Percentiles rank a stretch among this genome's conserved stretches.
phyloP scores from a whole-genome alignment of 23 tunicate genomes.

The Diplosoma virens region DNA sequence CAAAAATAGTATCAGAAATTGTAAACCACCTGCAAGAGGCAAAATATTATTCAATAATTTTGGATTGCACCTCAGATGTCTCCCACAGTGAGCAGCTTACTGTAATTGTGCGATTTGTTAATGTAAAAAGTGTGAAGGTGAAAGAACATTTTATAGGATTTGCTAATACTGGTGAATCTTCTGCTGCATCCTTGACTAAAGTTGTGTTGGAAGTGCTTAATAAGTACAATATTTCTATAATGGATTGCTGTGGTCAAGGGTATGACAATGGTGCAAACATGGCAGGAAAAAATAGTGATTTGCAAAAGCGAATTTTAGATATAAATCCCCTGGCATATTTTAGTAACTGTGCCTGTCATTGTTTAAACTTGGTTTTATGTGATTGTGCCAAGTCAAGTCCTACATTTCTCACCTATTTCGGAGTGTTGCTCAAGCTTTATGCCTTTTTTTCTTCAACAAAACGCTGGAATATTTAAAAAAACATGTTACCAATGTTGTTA shows the following conservation, averaged over 20 bases:
- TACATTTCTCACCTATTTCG: neutral
- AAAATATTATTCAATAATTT: constrained; percentile 9
- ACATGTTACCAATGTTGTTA: neutral
- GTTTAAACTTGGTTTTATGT: neutral
- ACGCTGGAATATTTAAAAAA: neutral
- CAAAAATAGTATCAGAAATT: neutral
- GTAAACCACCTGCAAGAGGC: no score
- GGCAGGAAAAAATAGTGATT: neutral
- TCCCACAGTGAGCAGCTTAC: neutral
- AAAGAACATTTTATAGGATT: neutral
- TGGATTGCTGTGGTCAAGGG: neutral
- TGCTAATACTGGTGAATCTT: neutral
- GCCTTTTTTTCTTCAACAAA: neutral
- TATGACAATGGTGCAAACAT: neutral
- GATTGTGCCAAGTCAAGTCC: neutral
- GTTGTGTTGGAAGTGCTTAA: neutral
- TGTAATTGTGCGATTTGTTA: neutral
- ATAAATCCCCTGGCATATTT: neutral
- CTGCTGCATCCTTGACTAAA: neutral
- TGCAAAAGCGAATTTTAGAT: constrained; percentile 14
- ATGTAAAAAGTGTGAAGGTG: neutral
- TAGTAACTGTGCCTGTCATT: neutral
- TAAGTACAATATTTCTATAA: neutral
- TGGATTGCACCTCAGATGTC: constrained; percentile 1
- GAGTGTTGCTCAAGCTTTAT: neutral